A percentile compares a stretch with the other conserved stretches of the same genome.
phyloP scores from a whole-genome alignment of 1,140 invertebrate genomes.

The Charaxes varanes region DNA sequence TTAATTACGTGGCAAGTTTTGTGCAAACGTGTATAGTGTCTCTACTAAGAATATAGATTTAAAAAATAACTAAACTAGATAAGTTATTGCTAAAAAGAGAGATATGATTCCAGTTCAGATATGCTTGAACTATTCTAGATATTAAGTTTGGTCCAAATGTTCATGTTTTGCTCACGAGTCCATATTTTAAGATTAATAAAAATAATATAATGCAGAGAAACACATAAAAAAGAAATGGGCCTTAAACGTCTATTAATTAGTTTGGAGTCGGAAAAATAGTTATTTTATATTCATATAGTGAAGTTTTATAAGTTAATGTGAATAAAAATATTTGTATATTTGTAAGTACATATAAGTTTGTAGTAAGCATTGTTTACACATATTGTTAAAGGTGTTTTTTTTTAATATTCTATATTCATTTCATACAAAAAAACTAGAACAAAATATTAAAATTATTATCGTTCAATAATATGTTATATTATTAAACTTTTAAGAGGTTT shows the following conservation, averaged over 20 bases:
- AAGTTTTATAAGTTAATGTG: background rate
- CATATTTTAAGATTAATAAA: background rate
- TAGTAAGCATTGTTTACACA: no score
- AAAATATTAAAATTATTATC: no score
- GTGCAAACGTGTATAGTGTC: slow-evolving; percentile 15
- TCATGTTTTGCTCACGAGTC: slow-evolving; percentile 12
- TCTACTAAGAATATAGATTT: slow-evolving; percentile 12
- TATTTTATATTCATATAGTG: no score
- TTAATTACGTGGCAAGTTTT: slow-evolving; percentile 17
- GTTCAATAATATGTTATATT: no score
- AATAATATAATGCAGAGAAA: background rate
- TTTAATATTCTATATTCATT: no score
- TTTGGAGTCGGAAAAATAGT: background rate
- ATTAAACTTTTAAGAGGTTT: no score
- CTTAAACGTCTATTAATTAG: no score
- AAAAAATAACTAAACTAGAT: slow-evolving; percentile 14
- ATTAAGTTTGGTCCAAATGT: slow-evolving; percentile 54
- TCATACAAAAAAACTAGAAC: no score
- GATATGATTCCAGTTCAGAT: slow-evolving; percentile 60
- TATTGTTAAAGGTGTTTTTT: no score
- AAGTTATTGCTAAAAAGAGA: slow-evolving; percentile 52
- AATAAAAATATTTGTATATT: background rate
- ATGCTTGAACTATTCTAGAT: slow-evolving; percentile 46
- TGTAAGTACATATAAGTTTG: background rate
- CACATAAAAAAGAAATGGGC: background rate